Conservation (phyloP, 1,140 invertebrate species). For the Leptopilina boulardi region DNA sequence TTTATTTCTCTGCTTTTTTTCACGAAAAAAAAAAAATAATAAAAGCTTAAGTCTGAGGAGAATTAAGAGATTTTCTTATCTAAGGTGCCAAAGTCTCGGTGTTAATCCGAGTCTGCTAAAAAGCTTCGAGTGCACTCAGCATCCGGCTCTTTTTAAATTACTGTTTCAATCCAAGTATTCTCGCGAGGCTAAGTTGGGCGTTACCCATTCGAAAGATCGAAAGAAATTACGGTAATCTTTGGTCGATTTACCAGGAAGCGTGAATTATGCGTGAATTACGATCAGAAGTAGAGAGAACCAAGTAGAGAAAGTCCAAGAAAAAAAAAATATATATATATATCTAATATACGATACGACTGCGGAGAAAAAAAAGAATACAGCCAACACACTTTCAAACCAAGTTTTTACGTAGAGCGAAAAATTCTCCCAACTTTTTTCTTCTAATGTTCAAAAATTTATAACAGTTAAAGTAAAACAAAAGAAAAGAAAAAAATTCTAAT, state of each 20-base stretch:
- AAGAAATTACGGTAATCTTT: constrained; percentile 26
- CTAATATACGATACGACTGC: too few species aligned
- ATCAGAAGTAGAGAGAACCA: not conserved
- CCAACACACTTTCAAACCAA: too few species aligned
- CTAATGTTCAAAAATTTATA: too few species aligned
- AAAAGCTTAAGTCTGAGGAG: not conserved
- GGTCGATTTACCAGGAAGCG: constrained; percentile 24
- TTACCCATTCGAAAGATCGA: constrained; percentile 22
- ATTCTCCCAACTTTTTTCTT: too few species aligned
- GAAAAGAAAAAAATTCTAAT: too few species aligned
- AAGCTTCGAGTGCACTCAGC: not conserved
- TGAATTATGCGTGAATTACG: constrained; percentile 30
- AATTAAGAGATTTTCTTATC: constrained; percentile 3
- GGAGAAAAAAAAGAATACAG: not conserved
- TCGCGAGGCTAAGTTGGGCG: constrained; percentile 20
- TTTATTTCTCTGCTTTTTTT: too few species aligned
- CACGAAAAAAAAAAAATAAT: too few species aligned
- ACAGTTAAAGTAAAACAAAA: too few species aligned
- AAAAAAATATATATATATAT: too few species aligned
- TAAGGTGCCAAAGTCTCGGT: constrained; percentile 1
- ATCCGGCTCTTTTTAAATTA: constrained; percentile 28
- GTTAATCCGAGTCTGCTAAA: constrained; percentile 28
- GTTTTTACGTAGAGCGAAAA: too few species aligned
- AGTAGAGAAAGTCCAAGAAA: not conserved
- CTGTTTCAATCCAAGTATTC: constrained; percentile 25